Evolutionary conservation across 2,797 vertebrate genomes (phyloP), one percentile per base, ranked within the genome.

Genomic region (Pyrocephalus nanus): DNA sequence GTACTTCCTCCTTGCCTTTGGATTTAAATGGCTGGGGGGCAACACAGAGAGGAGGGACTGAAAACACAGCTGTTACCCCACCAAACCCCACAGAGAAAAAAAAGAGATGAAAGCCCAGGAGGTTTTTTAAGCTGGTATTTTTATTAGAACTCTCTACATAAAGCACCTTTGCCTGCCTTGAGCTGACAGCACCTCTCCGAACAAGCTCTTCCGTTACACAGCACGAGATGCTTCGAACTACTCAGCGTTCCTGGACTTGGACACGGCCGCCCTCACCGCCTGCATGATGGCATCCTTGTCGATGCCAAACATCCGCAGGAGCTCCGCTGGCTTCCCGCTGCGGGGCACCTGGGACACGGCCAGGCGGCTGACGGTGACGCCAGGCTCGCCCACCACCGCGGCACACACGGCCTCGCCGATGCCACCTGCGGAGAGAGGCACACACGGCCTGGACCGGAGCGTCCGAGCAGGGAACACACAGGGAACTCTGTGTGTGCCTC

Each of bases 221-320:
- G 95, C 92, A 34, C 0, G 23, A 77, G 48, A 55, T 38, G 75
- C 81, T 65, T 13, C 15, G 12, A 34, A 4, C 97, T 97, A 97
- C 81, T 96, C 97, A 0, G 89, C 96, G 3, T 97, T 97, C 88
- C 95, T 97, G 40, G 98, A 97, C 94, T 95, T 97, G 77, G 97
- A 98, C 72, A 82, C 97, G 38, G 97, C 97, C 54, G 97, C 95
- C 95, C 97, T 98, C 85, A 98, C 98, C 1, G 98, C 98, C 88
- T 98, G 98, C 34, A 96, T 79, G 16, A 99, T 98, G 97, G 98
- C 98, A 1, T 98, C 98, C 71, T 96, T 98, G 93, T 99, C 98
- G 15, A 99, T 98, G 91, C 98, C 98, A 69, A 98, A 98, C 98
- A 98, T 97, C 96, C 97, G 98, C 76, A 99, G 98, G 92, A 99